Evolutionary conservation across 2,888 invertebrate species (phyloP).

Genomic region (Ochlodes sylvanus): DNA sequence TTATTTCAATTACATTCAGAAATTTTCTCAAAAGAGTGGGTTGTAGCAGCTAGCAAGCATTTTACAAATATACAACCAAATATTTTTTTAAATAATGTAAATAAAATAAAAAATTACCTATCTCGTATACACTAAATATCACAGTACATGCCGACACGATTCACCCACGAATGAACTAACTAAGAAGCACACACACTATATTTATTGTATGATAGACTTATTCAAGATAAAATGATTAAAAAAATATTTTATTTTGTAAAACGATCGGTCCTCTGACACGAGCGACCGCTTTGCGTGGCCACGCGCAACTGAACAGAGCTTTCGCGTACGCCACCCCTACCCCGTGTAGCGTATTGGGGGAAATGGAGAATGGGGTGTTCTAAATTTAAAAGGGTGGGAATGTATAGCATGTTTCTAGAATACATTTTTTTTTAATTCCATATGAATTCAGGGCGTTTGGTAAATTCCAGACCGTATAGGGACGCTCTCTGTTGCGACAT

Average conservation of each 20-base stretch:
- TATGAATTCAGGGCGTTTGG: no score
- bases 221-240: neutral
- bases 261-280: neutral
- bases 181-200: neutral
- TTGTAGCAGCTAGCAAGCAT: no score
- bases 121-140: neutral
- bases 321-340: conserved; percentile 4
- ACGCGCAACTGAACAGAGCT: conserved; percentile 15
- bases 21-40: no score
- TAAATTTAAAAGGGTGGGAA: conserved; percentile 4
- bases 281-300: neutral
- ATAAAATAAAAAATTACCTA: neutral
- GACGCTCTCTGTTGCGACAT: neutral
- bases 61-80: no score
- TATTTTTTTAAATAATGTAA: neutral
- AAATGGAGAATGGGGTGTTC: conserved; percentile 5
- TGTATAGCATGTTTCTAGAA: conserved; percentile 23
- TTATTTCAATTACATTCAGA: no score
- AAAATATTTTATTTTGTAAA: neutral
- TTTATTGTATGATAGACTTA: neutral
- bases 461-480: no score
- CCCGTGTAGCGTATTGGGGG: neutral
- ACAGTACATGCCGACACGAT: conserved; percentile 13
- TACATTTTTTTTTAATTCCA: neutral
- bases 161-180: conserved; percentile 7